Base-by-base conservation (phyloP, 2,888 invertebrate genomes). In the Meteorus cinctellus region DNA sequence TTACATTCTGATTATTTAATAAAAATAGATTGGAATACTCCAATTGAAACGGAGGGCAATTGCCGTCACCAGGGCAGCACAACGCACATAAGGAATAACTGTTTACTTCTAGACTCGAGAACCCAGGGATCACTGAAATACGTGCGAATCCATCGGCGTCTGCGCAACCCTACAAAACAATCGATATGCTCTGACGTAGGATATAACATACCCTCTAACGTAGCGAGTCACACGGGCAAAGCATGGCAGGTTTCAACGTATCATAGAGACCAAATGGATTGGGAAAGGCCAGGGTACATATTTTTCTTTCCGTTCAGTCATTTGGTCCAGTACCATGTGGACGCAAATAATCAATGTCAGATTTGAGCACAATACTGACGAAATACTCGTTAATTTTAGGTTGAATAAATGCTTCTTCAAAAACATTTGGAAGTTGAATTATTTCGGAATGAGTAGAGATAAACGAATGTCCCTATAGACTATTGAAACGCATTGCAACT, bases 181-280 rank as follows among this genome's bases (percentile, higher is more conserved):
- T 88, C 87, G 87, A 88, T 88, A 87, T 79, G 77, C 81, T 83
- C 83, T 84, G 86, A 85, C 87, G 86, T 86, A 86, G 82, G 80
- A 79, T 78, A 75, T 79, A 65, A 59, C 59, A 71, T 41, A 59
- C 72, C 75, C 76, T 76, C 72, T 67, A 59, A 48, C 55, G 60
- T 34, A 31, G 19, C 31, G 31, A 71, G 27, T 71, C 72, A 72
- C 74, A 68, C 62, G 24, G 34, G 59, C 68, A 36, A 63, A 45
- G 34, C 55, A 51, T 45, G 24, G 59, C 36, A n/a, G 36, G 59
- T 62, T 41, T 41, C 41, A 41, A 12, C 48, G 19, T 55, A 16
- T 29, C 29, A 8, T 41, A 36, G 68, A 70, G 31, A 75, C 67
- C 70, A 63, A 69, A 60, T 78, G 74, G 72, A 81, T 85, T 84